phyloP scores from a whole-genome alignment of 2,888 invertebrate species.

The Sarcophaga subvicina region DNA sequence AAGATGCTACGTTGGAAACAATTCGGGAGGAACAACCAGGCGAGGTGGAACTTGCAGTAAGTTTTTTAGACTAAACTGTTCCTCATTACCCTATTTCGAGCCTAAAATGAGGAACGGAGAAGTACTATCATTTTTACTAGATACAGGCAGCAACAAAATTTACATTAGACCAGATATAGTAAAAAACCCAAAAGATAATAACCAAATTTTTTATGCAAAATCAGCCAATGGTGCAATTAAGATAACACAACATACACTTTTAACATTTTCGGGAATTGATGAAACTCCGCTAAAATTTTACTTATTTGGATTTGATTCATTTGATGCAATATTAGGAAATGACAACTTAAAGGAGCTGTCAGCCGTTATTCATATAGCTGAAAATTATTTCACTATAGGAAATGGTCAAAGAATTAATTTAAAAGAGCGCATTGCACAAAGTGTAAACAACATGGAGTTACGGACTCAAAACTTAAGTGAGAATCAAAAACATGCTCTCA shows the following conservation, averaged over 20 bases:
- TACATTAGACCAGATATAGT: conserved; percentile 9
- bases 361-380: too few relatives aligned
- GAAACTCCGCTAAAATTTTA: conserved; percentile 39
- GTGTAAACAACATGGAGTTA: too few relatives aligned
- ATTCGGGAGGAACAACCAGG: too few relatives aligned
- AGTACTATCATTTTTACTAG: neutral
- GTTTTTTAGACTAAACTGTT: neutral
- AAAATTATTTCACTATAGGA: too few relatives aligned
- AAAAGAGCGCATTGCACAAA: too few relatives aligned
- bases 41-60: neutral
- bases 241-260: neutral
- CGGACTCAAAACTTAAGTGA: too few relatives aligned
- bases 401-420: too few relatives aligned
- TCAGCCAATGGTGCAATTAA: too few relatives aligned
- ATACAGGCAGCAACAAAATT: conserved; percentile 9
- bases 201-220: too few relatives aligned
- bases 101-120: conserved; percentile 5
- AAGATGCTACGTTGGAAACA: neutral
- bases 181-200: neutral
- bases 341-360: too few relatives aligned
- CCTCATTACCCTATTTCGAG: neutral
- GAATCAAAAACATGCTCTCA: too few relatives aligned
- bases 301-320: conserved; percentile 38
- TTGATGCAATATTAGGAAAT: neutral
- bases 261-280: neutral